Conservation (phyloP, 1,140 invertebrate species). For the Drosophila eugracilis region DNA sequence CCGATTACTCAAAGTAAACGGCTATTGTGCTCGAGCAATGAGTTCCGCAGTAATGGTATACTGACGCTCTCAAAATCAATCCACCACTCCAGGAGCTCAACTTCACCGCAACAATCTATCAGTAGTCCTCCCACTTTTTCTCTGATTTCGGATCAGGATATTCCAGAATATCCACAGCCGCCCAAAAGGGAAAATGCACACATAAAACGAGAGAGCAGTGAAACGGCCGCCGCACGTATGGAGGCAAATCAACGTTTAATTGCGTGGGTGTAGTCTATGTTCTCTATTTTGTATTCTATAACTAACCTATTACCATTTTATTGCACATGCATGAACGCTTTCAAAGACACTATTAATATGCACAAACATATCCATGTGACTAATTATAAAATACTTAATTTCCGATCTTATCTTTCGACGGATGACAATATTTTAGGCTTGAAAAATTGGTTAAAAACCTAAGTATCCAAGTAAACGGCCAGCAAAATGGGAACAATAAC, state of each 20-base stretch:
- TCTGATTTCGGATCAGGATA: constrained; percentile 45
- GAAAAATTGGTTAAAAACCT: constrained; percentile 84
- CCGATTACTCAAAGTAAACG: constrained; percentile 44
- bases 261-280: constrained; percentile 85
- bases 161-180: constrained; percentile 49
- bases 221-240: constrained; percentile 85
- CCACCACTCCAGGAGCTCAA: constrained; percentile 1
- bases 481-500: constrained; percentile 47
- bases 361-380: constrained; percentile 39
- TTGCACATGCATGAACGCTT: constrained; percentile 44
- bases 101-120: constrained; percentile 3
- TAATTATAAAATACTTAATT: constrained; percentile 65
- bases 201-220: constrained; percentile 85
- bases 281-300: constrained; percentile 58
- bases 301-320: constrained; percentile 51
- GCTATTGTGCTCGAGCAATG: constrained; percentile 70
- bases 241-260: constrained; percentile 86
- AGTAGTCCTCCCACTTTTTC: constrained; percentile 72
- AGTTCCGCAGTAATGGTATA: constrained; percentile 63
- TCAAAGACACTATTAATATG: constrained; percentile 15
- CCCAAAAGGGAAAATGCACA: constrained; percentile 74
- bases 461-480: constrained; percentile 55
- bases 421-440: constrained; percentile 65
- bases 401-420: constrained; percentile 63
- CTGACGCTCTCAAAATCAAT: not conserved